These are phyloP conservation scores for Morinoia aosen DNA, from an alignment of 2,888 invertebrate species.

Conservation along the genomic window DNA sequence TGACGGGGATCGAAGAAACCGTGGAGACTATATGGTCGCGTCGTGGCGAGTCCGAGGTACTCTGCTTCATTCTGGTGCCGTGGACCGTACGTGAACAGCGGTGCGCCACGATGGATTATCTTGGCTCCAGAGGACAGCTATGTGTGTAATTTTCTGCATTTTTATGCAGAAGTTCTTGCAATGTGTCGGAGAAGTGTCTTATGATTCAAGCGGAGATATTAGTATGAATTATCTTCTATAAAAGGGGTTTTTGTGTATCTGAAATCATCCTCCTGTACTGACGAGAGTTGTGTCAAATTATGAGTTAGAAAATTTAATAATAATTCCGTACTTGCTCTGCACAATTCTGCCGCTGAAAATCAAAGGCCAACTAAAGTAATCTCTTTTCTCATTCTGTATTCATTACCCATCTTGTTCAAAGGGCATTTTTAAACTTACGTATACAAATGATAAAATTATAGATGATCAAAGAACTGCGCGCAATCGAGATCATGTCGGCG, in stretches of 20 bases:
- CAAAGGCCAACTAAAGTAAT: not conserved
- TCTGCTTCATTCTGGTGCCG: not conserved
- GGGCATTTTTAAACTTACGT: not conserved
- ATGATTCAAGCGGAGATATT: too few species aligned
- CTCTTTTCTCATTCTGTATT: not conserved
- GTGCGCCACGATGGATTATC: too few species aligned
- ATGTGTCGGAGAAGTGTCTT: too few species aligned
- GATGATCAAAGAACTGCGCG: not conserved
- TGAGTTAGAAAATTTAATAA: too few species aligned
- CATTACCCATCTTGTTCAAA: not conserved
- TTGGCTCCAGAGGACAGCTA: too few species aligned
- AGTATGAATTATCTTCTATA: too few species aligned
- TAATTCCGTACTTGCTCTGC: too few species aligned
- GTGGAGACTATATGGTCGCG: not conserved
- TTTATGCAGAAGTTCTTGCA: too few species aligned
- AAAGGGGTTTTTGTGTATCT: too few species aligned
- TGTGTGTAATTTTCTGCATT: too few species aligned
- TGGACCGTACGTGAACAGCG: not conserved
- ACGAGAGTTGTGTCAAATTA: too few species aligned
- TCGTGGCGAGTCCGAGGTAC: not conserved
- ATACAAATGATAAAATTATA: not conserved
- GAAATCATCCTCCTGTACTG: too few species aligned
- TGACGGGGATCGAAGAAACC: not conserved
- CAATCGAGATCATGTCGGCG: not conserved
- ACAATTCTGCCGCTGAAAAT: not conserved